Conservation (phyloP, 2,888 invertebrate genomes). For the Rhyacophila evoluta region DNA sequence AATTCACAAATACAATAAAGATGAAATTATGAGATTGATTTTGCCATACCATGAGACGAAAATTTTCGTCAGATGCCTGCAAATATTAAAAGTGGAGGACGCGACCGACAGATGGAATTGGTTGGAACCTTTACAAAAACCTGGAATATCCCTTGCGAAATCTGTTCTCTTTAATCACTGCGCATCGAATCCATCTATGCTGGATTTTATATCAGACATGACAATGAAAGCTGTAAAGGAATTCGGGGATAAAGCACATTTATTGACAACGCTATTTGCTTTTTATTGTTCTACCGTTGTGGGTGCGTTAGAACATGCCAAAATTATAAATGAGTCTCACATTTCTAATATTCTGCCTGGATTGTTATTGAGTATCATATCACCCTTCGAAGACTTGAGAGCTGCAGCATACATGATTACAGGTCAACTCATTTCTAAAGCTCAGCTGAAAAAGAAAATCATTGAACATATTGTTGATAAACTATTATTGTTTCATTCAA, state of each 20-base stretch:
- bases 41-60: slow-evolving; percentile 95
- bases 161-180: slow-evolving; percentile 80
- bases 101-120: slow-evolving; percentile 79
- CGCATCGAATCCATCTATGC: slow-evolving; percentile 72
- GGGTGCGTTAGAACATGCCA: slow-evolving; percentile 74
- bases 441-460: slow-evolving; percentile 73
- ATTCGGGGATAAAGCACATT: slow-evolving; percentile 70
- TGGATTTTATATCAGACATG: slow-evolving; percentile 74
- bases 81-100: slow-evolving; percentile 77
- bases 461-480: slow-evolving; percentile 72
- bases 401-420: slow-evolving; percentile 81
- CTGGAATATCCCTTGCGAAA: slow-evolving; percentile 81
- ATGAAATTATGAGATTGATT: slow-evolving; percentile 82
- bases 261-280: slow-evolving; percentile 79
- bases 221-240: slow-evolving; percentile 72
- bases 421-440: slow-evolving; percentile 76
- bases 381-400: slow-evolving; percentile 76
- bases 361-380: slow-evolving; percentile 78
- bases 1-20: slow-evolving; percentile 89
- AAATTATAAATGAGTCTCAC: slow-evolving; percentile 73
- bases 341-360: slow-evolving; percentile 78
- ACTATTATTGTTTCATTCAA: slow-evolving; percentile 62
- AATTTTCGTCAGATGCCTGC: slow-evolving; percentile 85
- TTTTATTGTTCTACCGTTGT: slow-evolving; percentile 84
- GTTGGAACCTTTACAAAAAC: slow-evolving; percentile 79